Conservation (phyloP, 1,140 invertebrate genomes). For the Aphelenchoides besseyi region DNA sequence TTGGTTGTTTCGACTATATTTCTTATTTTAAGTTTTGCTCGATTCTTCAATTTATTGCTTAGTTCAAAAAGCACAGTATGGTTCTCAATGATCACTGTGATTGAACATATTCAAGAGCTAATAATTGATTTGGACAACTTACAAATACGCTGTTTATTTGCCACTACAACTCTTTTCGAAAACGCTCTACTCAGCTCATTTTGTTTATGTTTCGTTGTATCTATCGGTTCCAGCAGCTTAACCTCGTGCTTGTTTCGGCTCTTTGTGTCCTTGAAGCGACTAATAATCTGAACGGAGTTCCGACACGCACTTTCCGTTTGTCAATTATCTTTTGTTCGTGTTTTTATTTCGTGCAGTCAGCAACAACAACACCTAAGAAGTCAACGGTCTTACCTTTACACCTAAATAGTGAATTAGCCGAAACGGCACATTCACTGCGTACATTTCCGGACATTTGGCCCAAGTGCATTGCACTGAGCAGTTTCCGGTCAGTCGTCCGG, state of each 20-base stretch:
- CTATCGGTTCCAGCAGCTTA: background rate
- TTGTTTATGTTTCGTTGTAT: background rate
- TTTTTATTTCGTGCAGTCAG: background rate
- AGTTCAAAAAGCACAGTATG: too few species aligned
- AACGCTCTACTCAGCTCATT: too few species aligned
- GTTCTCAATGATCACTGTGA: too few species aligned
- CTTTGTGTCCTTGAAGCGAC: background rate
- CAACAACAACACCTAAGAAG: too few species aligned
- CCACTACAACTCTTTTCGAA: too few species aligned
- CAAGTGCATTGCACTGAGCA: background rate
- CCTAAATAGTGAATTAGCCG: too few species aligned
- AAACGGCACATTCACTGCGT: background rate
- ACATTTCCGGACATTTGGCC: background rate
- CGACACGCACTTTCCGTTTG: background rate
- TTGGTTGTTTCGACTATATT: background rate
- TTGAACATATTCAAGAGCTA: too few species aligned
- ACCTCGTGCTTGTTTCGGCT: too few species aligned
- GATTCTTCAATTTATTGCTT: too few species aligned
- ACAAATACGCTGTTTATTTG: background rate
- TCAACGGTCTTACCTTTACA: too few species aligned
- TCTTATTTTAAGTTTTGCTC: too few species aligned
- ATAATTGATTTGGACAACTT: too few species aligned
- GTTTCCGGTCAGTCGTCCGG: background rate
- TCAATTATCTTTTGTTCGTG: background rate
- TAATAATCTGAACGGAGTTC: background rate